Evolutionary conservation across 2,797 vertebrate species (phyloP).

Genomic region (Esox lucius): DNA sequence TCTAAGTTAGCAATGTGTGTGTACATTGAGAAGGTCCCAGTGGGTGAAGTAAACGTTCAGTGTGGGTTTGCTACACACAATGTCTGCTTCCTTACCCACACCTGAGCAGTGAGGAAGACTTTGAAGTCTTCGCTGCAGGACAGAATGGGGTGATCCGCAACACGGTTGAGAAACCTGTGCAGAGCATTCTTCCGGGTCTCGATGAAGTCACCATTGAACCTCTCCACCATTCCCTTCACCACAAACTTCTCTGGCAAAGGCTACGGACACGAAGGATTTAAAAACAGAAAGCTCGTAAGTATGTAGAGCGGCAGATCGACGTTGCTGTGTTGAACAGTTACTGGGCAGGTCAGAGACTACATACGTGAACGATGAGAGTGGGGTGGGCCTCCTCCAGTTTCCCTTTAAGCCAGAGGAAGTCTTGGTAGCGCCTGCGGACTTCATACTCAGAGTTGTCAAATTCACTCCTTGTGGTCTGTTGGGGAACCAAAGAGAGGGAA

Average conservation of each 20-base stretch:
- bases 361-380: constrained; percentile 90
- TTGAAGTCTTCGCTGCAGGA: constrained; percentile 89
- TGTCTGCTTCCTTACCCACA: constrained; percentile 67
- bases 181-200: constrained; percentile 90
- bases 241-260: constrained; percentile 97
- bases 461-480: constrained; percentile 88
- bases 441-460: constrained; percentile 94
- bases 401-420: constrained; percentile 92
- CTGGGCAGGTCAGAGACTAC: constrained; percentile 39
- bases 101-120: constrained; percentile 89
- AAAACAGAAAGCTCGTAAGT: background rate
- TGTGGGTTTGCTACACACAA: background rate
- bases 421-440: constrained; percentile 93
- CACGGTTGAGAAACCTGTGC: constrained; percentile 88
- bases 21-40: background rate
- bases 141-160: constrained; percentile 90
- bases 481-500: constrained; percentile 16
- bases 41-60: background rate
- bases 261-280: constrained; percentile 59
- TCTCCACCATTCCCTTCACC: constrained; percentile 94
- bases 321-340: background rate
- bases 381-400: constrained; percentile 90
- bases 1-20: background rate
- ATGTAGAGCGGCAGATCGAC: too few relatives aligned
- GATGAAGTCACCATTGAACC: constrained; percentile 93